Evolutionary conservation across 2,888 invertebrate species (phyloP).

Genomic region (Gryllus longicercus): DNA sequence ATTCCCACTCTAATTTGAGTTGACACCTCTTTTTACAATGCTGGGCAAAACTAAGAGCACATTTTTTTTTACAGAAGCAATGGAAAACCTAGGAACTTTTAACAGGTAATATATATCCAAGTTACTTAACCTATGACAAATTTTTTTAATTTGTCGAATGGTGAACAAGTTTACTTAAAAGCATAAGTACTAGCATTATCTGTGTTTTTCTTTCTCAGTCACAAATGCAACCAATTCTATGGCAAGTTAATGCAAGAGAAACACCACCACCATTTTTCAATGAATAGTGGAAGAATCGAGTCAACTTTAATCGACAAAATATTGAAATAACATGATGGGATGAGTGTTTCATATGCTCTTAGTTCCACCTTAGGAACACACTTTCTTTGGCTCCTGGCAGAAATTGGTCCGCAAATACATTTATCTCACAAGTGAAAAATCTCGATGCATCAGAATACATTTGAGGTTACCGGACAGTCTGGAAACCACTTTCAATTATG

Average conservation of each 20-base stretch:
- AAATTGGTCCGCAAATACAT: conserved; percentile 36
- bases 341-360: conserved; percentile 28
- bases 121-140: too few species aligned
- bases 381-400: conserved; percentile 29
- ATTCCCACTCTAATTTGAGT: background rate
- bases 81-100: conserved; percentile 3
- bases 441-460: conserved; percentile 32
- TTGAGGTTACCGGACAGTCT: background rate
- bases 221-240: too few species aligned
- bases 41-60: conserved; percentile 37
- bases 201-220: too few species aligned
- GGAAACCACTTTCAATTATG: background rate
- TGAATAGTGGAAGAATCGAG: too few species aligned
- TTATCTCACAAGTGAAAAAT: conserved; percentile 36
- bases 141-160: too few species aligned
- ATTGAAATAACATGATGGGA: background rate
- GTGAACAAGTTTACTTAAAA: too few species aligned
- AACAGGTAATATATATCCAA: background rate
- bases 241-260: background rate
- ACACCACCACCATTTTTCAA: background rate
- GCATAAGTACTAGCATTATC: too few species aligned
- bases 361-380: conserved; percentile 34
- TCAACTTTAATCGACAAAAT: background rate
- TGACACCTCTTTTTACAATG: conserved; percentile 24
- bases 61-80: background rate